Percentiles rank a stretch among this genome's conserved stretches.
Evolutionary conservation across 2,797 vertebrate species (phyloP).

Genomic region (Paedocypris micromegethes): DNA sequence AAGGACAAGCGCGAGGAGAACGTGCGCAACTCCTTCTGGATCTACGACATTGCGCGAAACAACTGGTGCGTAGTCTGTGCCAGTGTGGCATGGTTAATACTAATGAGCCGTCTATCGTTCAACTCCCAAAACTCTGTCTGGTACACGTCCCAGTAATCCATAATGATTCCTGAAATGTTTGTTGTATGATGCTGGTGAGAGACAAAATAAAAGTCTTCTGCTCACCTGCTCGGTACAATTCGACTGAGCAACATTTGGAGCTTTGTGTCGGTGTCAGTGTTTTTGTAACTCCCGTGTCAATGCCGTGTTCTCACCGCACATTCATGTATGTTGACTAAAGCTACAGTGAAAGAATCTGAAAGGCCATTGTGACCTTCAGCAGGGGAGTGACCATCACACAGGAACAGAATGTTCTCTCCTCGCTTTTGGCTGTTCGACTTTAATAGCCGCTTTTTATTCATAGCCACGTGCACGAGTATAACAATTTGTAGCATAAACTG

Average conservation of each 20-base stretch:
- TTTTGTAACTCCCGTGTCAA: no score
- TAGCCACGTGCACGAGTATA: background rate
- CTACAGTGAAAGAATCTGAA: slow-evolving; percentile 11
- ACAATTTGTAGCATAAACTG: slow-evolving; percentile 6
- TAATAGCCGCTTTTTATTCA: slow-evolving; percentile 6
- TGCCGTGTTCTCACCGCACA: no score
- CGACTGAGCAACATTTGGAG: no score
- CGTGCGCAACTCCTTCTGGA: slow-evolving; percentile 99
- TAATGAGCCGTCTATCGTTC: slow-evolving; percentile 2
- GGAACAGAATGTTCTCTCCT: slow-evolving; percentile 45
- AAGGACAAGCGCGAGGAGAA: slow-evolving; percentile 98
- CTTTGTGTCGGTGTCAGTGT: no score
- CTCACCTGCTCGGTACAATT: no score
- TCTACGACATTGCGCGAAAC: slow-evolving; percentile 97
- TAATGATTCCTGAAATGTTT: background rate
- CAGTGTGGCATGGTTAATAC: slow-evolving; percentile 2
- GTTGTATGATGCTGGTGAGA: no score
- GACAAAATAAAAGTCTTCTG: no score
- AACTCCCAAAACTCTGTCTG: background rate
- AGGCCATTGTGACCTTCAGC: slow-evolving; percentile 11
- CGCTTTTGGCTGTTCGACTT: slow-evolving; percentile 1
- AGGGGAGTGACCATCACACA: slow-evolving; percentile 18
- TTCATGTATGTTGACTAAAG: slow-evolving; percentile 1
- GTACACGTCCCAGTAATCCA: background rate
- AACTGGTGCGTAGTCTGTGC: slow-evolving; percentile 77